A percentile compares a stretch with the other conserved stretches of the same genome.
phyloP scores from a whole-genome alignment of 92 coral and sea anemone species.

The Pocillopora meandrina region DNA sequence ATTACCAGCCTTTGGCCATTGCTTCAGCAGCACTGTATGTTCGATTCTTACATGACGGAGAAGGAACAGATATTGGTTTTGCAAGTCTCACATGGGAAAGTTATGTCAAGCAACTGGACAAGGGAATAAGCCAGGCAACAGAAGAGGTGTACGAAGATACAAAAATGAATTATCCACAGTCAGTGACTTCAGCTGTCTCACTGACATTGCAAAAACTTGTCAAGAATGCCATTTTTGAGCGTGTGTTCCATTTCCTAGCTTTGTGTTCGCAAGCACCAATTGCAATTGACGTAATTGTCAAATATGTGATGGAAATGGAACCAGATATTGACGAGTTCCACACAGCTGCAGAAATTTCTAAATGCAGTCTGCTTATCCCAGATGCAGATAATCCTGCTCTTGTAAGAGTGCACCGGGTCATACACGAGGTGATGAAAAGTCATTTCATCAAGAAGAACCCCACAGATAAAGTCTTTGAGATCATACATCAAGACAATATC shows the following conservation, averaged over 20 bases:
- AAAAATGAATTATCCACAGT: slow-evolving; percentile 2
- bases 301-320: slow-evolving; percentile 5
- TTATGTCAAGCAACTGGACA: slow-evolving; percentile 14
- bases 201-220: neutral
- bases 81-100: slow-evolving; percentile 12
- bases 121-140: slow-evolving; percentile 3
- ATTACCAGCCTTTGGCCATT: slow-evolving; percentile 57
- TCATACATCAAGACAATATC: slow-evolving; percentile 14
- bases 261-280: slow-evolving; percentile 18
- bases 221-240: neutral
- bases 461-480: neutral
- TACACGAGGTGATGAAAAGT: slow-evolving; percentile 8
- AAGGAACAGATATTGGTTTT: neutral
- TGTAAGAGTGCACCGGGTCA: slow-evolving; percentile 8
- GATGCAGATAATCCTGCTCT: neutral
- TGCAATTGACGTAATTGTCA: slow-evolving; percentile 7
- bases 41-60: neutral
- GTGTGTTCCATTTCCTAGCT: slow-evolving; percentile 1
- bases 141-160: slow-evolving; percentile 10
- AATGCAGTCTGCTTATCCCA: slow-evolving; percentile 3
- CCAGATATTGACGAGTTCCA: slow-evolving; percentile 13
- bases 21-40: slow-evolving; percentile 48
- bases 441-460: neutral
- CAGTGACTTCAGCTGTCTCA: slow-evolving; percentile 15
- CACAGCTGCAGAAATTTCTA: slow-evolving; percentile 17